Conservation (phyloP, 2,888 invertebrate genomes). For the Philonicus albiceps region DNA sequence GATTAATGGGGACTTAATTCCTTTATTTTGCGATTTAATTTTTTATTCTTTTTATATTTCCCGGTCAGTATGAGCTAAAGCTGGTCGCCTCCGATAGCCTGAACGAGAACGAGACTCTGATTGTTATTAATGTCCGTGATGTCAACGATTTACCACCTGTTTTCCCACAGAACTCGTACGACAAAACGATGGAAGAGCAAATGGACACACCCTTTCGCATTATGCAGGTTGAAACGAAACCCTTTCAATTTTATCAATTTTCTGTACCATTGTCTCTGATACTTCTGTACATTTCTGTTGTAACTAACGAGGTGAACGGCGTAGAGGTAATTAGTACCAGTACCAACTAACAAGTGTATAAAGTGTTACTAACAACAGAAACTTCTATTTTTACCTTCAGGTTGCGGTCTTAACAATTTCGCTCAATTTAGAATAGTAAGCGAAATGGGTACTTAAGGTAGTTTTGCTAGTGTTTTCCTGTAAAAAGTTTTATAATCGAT, state of each 20-base stretch:
- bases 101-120: conserved; percentile 86
- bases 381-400: neutral
- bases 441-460: neutral
- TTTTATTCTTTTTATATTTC: conserved; percentile 52
- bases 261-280: neutral
- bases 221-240: conserved; percentile 69
- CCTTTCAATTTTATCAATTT: neutral
- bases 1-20: conserved; percentile 19
- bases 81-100: conserved; percentile 89
- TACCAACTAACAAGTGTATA: conserved; percentile 5
- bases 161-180: conserved; percentile 76
- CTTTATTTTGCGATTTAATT: conserved; percentile 42
- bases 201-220: conserved; percentile 76
- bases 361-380: conserved; percentile 15
- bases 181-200: conserved; percentile 79
- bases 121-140: conserved; percentile 83
- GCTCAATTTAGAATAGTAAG: neutral
- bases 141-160: conserved; percentile 90
- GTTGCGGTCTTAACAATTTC: neutral
- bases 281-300: neutral
- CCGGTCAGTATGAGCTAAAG: conserved; percentile 81
- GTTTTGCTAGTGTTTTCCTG: too few species aligned
- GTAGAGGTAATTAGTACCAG: neutral
- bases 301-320: neutral
- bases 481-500: too few species aligned